phyloP scores from a whole-genome alignment of 2,113 vertebrate species.

The Epinephelus fuscoguttatus region DNA sequence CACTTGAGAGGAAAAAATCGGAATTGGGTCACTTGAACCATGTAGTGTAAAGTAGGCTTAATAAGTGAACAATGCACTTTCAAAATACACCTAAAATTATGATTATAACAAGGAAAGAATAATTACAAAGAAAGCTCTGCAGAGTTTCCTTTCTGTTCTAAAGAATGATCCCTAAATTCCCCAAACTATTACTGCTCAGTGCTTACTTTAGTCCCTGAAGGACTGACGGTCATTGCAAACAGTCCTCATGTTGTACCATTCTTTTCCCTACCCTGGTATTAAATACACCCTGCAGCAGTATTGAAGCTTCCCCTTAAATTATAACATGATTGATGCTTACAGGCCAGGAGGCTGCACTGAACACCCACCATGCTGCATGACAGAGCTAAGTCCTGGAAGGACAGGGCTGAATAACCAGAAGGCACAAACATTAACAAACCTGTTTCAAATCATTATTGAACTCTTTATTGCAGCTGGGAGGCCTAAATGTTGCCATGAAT shows the following conservation, averaged over 20 bases:
- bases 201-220: slow-evolving; percentile 5
- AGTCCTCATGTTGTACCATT: slow-evolving; percentile 22
- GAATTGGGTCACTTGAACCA: no score
- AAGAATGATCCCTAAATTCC: not conserved
- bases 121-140: not conserved
- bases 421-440: slow-evolving; percentile 16
- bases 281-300: slow-evolving; percentile 45
- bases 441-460: slow-evolving; percentile 31
- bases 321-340: slow-evolving; percentile 40
- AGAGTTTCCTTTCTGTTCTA: not conserved
- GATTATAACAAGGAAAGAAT: not conserved
- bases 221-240: slow-evolving; percentile 7
- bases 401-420: slow-evolving; percentile 8
- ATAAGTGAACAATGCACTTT: not conserved
- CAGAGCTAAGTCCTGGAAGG: not conserved
- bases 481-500: not conserved
- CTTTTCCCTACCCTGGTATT: slow-evolving; percentile 47
- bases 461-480: slow-evolving; percentile 5
- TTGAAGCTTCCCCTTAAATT: slow-evolving; percentile 52
- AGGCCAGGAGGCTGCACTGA: slow-evolving; percentile 8
- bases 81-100: not conserved
- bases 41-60: no score
- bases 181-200: slow-evolving; percentile 14
- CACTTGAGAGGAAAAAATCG: no score
- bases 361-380: slow-evolving; percentile 45